phyloP scores from a whole-genome alignment of 2,797 vertebrate species.

The Eulemur mongoz region DNA sequence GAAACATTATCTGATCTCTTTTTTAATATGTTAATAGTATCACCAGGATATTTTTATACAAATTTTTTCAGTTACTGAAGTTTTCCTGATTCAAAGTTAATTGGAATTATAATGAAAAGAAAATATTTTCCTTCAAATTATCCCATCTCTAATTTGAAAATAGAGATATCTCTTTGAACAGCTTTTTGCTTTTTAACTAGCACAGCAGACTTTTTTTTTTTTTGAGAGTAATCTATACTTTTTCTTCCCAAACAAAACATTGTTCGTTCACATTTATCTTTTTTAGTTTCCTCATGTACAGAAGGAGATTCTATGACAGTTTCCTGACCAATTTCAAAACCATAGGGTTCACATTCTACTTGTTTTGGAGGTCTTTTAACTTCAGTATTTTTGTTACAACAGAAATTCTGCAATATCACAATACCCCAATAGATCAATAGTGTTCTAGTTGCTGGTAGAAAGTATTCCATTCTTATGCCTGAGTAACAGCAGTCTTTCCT shows the following conservation, averaged over 20 bases:
- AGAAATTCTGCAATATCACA: no score
- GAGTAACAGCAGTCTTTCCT: no score
- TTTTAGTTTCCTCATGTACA: no score
- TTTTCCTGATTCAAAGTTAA: background rate
- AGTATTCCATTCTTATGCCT: no score
- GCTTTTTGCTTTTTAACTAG: background rate
- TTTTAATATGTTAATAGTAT: background rate
- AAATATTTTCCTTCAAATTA: background rate
- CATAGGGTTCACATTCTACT: no score
- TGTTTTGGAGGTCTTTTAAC: no score
- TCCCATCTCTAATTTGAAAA: background rate
- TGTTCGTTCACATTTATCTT: no score
- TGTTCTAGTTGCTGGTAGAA: no score
- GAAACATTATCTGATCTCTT: background rate
- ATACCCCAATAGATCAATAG: no score
- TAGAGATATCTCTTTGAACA: background rate
- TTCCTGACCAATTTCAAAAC: no score
- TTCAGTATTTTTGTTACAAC: no score
- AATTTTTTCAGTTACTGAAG: background rate
- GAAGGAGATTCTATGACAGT: no score
- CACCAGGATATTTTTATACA: background rate
- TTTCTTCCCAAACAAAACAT: background rate
- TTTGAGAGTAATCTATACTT: background rate
- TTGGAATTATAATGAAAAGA: background rate
- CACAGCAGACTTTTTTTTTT: background rate